These are phyloP conservation scores for Rhipidura dahli DNA, from an alignment of 2,113 vertebrate species.

Conservation along the genomic window DNA sequence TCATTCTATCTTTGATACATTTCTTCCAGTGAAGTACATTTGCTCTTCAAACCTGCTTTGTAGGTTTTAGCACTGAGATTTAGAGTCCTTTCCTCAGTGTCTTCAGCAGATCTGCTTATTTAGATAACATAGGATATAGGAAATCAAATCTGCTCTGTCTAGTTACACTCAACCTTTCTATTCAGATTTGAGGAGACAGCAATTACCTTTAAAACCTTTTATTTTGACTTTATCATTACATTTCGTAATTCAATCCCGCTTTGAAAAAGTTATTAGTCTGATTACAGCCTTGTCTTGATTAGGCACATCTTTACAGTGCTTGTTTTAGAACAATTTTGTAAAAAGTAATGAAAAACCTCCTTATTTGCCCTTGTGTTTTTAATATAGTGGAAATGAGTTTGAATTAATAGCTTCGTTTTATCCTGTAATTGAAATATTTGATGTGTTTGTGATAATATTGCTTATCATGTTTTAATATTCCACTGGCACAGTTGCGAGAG, in stretches of 20 bases:
- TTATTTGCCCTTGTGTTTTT: neutral
- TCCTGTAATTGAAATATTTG: neutral
- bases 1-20: neutral
- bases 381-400: neutral
- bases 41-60: neutral
- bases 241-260: neutral
- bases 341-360: neutral
- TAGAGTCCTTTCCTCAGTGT: neutral
- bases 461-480: neutral
- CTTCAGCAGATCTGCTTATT: neutral
- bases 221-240: neutral
- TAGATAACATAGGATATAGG: neutral
- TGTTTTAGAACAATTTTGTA: neutral
- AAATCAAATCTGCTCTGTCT: neutral
- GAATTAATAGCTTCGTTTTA: neutral
- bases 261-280: neutral
- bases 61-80: neutral
- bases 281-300: neutral
- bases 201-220: neutral
- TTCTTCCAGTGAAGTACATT: neutral
- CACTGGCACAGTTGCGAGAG: neutral
- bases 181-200: neutral
- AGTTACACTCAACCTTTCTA: neutral
- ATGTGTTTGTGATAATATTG: neutral
- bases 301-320: neutral